These are phyloP conservation scores for Monochamus alternatus DNA, from an alignment of 2,888 invertebrate species.

Conservation along the genomic window DNA sequence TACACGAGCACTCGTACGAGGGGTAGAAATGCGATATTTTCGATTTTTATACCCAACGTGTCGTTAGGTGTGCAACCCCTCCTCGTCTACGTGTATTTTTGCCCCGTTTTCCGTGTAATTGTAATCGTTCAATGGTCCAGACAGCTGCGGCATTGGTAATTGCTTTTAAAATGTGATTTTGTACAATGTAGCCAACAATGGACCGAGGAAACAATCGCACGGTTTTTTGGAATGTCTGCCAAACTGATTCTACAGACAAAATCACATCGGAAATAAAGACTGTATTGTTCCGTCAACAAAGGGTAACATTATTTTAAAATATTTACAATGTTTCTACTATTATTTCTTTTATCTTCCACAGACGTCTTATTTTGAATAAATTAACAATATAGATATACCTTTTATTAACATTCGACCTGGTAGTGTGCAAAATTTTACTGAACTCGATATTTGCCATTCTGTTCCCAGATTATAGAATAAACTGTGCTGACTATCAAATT, in stretches of 20 bases:
- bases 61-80: slow-evolving; percentile 32
- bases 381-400: too few relatives aligned
- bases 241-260: slow-evolving; percentile 1
- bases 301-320: too few relatives aligned
- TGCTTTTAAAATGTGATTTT: slow-evolving; percentile 63
- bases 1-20: not conserved
- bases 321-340: too few relatives aligned
- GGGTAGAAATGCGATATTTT: slow-evolving; percentile 33
- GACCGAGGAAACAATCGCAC: slow-evolving; percentile 52
- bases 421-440: too few relatives aligned
- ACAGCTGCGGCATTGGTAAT: slow-evolving; percentile 63
- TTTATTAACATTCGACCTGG: too few relatives aligned
- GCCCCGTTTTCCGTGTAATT: slow-evolving; percentile 61
- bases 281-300: too few relatives aligned
- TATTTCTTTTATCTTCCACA: not conserved
- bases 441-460: too few relatives aligned
- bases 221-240: slow-evolving; percentile 9
- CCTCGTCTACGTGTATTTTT: slow-evolving; percentile 51
- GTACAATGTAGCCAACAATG: slow-evolving; percentile 58
- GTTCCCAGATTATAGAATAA: too few relatives aligned
- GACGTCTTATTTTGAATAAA: too few relatives aligned
- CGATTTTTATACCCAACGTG: slow-evolving; percentile 20
- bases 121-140: slow-evolving; percentile 61
- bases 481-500: too few relatives aligned
- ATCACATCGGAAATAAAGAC: not conserved